Conservation (phyloP, 2,888 invertebrate species). For the Ferrisia virgata region DNA sequence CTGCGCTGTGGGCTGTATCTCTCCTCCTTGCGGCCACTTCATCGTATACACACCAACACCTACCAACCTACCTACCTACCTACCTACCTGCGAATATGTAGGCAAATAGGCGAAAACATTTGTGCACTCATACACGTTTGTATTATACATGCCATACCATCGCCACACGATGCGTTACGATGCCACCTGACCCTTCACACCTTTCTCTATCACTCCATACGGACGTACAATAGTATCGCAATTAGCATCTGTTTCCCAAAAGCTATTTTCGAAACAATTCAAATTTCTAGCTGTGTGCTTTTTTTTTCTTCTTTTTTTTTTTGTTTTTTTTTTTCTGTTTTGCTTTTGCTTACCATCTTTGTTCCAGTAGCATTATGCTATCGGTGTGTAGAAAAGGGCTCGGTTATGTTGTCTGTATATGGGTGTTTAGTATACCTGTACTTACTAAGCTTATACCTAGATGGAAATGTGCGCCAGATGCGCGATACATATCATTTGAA, state of each 20-base stretch:
- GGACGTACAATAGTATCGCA: neutral
- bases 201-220: neutral
- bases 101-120: conserved; percentile 3
- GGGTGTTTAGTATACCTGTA: no score
- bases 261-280: conserved; percentile 11
- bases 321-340: neutral
- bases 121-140: conserved; percentile 4
- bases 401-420: neutral
- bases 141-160: neutral
- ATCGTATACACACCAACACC: neutral
- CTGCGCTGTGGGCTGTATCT: neutral
- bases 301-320: neutral
- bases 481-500: neutral
- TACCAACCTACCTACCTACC: neutral
- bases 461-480: neutral
- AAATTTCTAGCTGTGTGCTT: neutral
- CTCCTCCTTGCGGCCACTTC: neutral
- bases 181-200: neutral
- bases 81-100: neutral
- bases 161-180: no score
- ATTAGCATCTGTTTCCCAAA: conserved; percentile 15
- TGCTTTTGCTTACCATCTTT: neutral
- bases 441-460: no score
- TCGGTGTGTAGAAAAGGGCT: neutral
- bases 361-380: neutral